Evolutionary conservation across 35 echinoderm and acorn worm genomes (phyloP).

Genomic region (Heliocidaris tuberculata): DNA sequence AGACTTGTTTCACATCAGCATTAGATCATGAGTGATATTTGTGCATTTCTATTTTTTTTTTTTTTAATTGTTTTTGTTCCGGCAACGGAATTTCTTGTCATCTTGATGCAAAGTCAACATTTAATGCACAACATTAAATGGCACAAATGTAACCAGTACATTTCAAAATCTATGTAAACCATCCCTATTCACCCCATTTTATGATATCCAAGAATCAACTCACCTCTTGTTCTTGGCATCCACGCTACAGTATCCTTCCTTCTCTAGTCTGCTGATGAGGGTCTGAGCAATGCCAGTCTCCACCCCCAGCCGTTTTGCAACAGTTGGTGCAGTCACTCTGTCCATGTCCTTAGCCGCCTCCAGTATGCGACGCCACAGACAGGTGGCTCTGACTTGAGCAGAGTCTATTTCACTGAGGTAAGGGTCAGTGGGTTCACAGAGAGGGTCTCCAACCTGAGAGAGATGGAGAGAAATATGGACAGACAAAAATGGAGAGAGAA

Average conservation of each 20-base stretch:
- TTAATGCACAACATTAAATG: too few relatives aligned
- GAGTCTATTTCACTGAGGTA: slow-evolving; percentile 62
- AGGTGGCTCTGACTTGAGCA: slow-evolving; percentile 63
- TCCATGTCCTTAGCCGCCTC: slow-evolving; percentile 66
- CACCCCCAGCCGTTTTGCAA: slow-evolving; percentile 77
- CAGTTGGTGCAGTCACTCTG: slow-evolving; percentile 60
- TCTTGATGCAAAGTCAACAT: too few relatives aligned
- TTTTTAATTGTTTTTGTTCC: too few relatives aligned
- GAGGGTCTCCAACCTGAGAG: slow-evolving; percentile 45
- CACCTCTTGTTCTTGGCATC: slow-evolving; percentile 89
- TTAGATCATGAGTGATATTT: too few relatives aligned
- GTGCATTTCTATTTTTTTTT: too few relatives aligned
- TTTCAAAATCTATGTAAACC: too few relatives aligned
- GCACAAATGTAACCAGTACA: too few relatives aligned
- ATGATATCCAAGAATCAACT: background rate
- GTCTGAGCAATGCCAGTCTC: slow-evolving; percentile 80
- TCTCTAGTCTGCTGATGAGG: slow-evolving; percentile 84
- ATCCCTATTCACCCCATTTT: too few relatives aligned
- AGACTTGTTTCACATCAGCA: too few relatives aligned
- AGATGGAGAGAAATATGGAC: background rate
- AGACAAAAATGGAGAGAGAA: background rate
- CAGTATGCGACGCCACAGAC: slow-evolving; percentile 80
- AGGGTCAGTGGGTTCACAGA: slow-evolving; percentile 65
- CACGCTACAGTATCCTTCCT: slow-evolving; percentile 68
- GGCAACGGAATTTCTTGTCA: too few relatives aligned